phyloP scores from a whole-genome alignment of 2,888 invertebrate genomes.

The Drosophila siamana region DNA sequence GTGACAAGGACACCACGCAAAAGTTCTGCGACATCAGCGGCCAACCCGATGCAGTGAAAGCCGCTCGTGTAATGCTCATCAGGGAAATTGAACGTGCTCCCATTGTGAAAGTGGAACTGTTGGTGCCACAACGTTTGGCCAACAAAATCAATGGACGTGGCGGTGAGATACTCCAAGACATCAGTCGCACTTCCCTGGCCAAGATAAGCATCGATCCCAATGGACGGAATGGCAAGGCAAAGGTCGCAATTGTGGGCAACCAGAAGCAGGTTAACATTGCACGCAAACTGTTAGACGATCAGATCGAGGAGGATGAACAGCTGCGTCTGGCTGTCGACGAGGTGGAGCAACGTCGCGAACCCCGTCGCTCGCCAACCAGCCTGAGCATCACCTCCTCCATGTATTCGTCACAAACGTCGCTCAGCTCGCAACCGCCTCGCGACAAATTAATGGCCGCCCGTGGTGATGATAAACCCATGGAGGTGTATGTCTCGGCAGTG shows the following conservation, averaged over 20 bases:
- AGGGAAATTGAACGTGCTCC: conserved; percentile 89
- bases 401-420: conserved; percentile 84
- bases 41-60: conserved; percentile 88
- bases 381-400: conserved; percentile 81
- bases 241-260: conserved; percentile 88
- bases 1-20: conserved; percentile 87
- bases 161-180: conserved; percentile 90
- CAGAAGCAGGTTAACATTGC: conserved; percentile 88
- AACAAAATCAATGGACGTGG: conserved; percentile 91
- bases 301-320: conserved; percentile 87
- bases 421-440: conserved; percentile 81
- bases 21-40: conserved; percentile 91
- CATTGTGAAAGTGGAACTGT: conserved; percentile 89
- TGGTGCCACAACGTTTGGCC: conserved; percentile 89
- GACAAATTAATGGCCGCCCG: conserved; percentile 82
- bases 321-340: conserved; percentile 86
- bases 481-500: conserved; percentile 95
- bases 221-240: conserved; percentile 78
- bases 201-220: conserved; percentile 88
- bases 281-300: conserved; percentile 89
- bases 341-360: conserved; percentile 86
- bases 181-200: conserved; percentile 90
- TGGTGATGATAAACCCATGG: conserved; percentile 88
- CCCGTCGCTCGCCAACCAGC: conserved; percentile 85
- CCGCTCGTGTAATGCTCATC: conserved; percentile 90